phyloP scores from a whole-genome alignment of 1,140 invertebrate species.

The Phymorhynchus buccinoides region DNA sequence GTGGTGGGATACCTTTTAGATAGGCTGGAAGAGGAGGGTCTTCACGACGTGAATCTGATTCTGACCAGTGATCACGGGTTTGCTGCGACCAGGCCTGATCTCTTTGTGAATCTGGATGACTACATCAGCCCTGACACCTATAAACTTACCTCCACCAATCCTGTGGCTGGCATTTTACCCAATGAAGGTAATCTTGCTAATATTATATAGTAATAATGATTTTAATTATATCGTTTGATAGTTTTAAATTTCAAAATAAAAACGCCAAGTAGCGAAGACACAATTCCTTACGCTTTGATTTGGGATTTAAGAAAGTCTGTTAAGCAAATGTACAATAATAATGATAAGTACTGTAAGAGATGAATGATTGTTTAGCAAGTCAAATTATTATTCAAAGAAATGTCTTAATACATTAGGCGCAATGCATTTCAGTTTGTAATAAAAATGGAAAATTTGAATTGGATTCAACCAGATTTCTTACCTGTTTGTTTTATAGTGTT shows the following conservation, averaged over 20 bases:
- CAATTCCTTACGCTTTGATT: too few species aligned
- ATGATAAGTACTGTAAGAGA: not conserved
- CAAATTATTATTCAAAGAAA: conserved; percentile 15
- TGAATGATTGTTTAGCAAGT: not conserved
- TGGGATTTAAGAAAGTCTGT: too few species aligned
- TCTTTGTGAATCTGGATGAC: conserved; percentile 78
- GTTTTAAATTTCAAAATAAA: too few species aligned
- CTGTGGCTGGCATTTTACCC: conserved; percentile 58
- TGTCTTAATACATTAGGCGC: conserved; percentile 15
- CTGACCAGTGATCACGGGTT: conserved; percentile 86
- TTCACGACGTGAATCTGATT: conserved; percentile 79
- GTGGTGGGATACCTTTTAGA: conserved; percentile 66
- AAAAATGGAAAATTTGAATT: too few species aligned
- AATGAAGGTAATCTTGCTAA: conserved; percentile 49
- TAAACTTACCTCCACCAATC: conserved; percentile 57
- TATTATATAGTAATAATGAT: too few species aligned
- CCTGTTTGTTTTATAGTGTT: too few species aligned
- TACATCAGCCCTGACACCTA: conserved; percentile 76
- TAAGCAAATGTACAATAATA: too few species aligned
- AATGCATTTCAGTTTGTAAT: too few species aligned
- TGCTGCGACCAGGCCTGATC: conserved; percentile 73
- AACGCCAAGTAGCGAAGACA: too few species aligned
- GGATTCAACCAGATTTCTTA: too few species aligned
- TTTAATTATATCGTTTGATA: too few species aligned
- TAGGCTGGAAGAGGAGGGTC: conserved; percentile 57